Percentiles rank a stretch among this genome's conserved stretches.
phyloP scores from a whole-genome alignment of 2,113 vertebrate genomes.

The Pogonocichla stellata region DNA sequence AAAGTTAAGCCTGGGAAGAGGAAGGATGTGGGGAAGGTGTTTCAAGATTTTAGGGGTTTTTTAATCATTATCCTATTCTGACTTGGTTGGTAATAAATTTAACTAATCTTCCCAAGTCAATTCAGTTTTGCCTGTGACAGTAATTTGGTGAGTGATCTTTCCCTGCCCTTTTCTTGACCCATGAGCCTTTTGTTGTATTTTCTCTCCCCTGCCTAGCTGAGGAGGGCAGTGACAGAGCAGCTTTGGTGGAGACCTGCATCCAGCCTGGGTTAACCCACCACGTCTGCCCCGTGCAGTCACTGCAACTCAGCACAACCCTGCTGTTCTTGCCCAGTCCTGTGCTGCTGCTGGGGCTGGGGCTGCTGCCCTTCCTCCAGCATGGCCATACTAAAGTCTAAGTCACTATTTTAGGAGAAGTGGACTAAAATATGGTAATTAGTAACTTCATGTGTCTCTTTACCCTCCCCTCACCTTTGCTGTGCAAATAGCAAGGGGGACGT shows the following conservation, averaged over 20 bases:
- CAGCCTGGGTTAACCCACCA: neutral
- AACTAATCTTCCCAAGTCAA: neutral
- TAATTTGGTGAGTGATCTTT: neutral
- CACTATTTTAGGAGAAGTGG: neutral
- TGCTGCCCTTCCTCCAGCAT: neutral
- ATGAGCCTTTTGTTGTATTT: neutral
- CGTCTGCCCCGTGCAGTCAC: fast-evolving
- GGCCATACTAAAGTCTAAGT: neutral
- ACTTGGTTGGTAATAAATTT: neutral
- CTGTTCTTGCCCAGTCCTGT: neutral
- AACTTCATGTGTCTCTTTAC: neutral
- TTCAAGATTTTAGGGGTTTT: neutral
- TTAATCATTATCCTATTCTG: neutral
- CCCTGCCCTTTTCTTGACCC: neutral
- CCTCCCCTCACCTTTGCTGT: neutral
- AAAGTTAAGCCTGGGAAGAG: neutral
- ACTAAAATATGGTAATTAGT: neutral
- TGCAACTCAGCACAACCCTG: neutral
- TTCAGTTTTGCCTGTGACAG: neutral
- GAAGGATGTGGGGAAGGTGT: neutral
- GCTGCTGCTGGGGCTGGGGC: neutral
- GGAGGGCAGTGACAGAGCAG: neutral
- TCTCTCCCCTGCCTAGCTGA: neutral
- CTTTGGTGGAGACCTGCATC: neutral
- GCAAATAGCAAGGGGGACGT: neutral